Evolutionary conservation across 2,888 invertebrate genomes (phyloP).

Genomic region (Amblyjoppa proteus): DNA sequence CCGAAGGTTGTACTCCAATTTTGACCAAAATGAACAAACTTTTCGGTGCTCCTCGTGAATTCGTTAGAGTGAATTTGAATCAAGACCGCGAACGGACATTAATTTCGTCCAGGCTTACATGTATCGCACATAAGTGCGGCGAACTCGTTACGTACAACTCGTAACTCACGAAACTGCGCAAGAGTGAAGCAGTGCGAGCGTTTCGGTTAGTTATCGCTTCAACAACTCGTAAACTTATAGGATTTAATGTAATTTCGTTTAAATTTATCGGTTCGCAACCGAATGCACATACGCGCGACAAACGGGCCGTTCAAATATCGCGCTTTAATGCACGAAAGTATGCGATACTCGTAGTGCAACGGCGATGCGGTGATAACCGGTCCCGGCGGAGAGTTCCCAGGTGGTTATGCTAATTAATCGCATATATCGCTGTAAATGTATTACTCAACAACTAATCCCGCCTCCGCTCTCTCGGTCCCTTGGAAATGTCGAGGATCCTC

Average conservation of each 20-base stretch:
- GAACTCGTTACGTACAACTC: conserved; percentile 33
- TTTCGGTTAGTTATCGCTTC: conserved; percentile 56
- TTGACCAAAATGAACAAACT: conserved; percentile 67
- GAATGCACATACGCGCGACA: conserved; percentile 20
- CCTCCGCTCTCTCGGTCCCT: conserved; percentile 31
- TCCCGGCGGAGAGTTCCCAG: conserved; percentile 37
- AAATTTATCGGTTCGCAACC: conserved; percentile 46
- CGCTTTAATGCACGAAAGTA: conserved; percentile 2
- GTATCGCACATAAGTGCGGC: conserved; percentile 32
- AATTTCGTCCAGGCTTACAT: conserved; percentile 45
- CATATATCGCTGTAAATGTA: conserved; percentile 59
- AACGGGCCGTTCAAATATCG: conserved; percentile 10
- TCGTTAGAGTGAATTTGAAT: conserved; percentile 65
- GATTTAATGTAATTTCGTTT: conserved; percentile 52
- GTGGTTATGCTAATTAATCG: conserved; percentile 68
- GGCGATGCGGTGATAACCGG: conserved; percentile 55
- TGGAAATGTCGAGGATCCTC: conserved; percentile 58
- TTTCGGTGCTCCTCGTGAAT: conserved; percentile 63
- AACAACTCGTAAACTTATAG: conserved; percentile 54
- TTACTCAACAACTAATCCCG: conserved; percentile 58
- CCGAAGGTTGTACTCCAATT: conserved; percentile 1
- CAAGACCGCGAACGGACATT: conserved; percentile 64
- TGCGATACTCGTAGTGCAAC: conserved; percentile 25
- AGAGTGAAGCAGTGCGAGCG: conserved; percentile 43
- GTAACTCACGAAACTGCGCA: conserved; percentile 49